Conservation (phyloP, 1,140 invertebrate genomes). For the Hirudo medicinalis region DNA sequence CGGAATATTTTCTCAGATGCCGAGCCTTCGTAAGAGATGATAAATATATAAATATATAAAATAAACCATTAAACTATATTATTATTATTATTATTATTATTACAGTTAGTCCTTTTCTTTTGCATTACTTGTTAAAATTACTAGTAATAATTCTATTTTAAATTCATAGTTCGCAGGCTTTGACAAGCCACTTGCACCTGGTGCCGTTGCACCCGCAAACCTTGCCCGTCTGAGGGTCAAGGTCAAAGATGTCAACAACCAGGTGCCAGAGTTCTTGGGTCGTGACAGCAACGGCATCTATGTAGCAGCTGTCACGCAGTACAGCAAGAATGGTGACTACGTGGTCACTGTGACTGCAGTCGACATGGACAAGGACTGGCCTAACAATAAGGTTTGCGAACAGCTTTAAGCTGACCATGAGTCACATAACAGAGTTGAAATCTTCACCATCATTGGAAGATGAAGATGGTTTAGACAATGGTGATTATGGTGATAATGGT, state of each 20-base stretch:
- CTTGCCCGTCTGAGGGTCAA: constrained; percentile 18
- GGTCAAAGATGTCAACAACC: constrained; percentile 18
- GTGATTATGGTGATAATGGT: too few species aligned
- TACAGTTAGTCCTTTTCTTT: too few species aligned
- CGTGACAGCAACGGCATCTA: constrained; percentile 16
- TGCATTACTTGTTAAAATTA: too few species aligned
- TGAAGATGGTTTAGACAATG: too few species aligned
- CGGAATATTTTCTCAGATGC: constrained; percentile 9
- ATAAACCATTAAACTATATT: too few species aligned
- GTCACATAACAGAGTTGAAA: too few species aligned
- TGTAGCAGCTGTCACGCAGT: constrained; percentile 14
- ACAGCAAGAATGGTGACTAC: constrained; percentile 16
- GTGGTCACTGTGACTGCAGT: constrained; percentile 18
- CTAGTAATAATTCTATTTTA: background rate
- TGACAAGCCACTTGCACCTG: background rate
- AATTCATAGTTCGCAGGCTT: background rate
- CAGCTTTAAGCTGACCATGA: too few species aligned
- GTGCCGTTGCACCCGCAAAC: background rate
- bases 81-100: too few species aligned
- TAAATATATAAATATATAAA: too few species aligned
- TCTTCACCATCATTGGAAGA: too few species aligned
- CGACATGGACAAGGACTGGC: constrained; percentile 16
- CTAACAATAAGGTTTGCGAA: constrained; percentile 21
- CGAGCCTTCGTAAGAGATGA: constrained; percentile 5
- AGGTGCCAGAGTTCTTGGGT: constrained; percentile 16